Percentiles rank a stretch among this genome's conserved stretches.
phyloP scores from a whole-genome alignment of 1,140 invertebrate species.

The Mercenaria mercenaria region DNA sequence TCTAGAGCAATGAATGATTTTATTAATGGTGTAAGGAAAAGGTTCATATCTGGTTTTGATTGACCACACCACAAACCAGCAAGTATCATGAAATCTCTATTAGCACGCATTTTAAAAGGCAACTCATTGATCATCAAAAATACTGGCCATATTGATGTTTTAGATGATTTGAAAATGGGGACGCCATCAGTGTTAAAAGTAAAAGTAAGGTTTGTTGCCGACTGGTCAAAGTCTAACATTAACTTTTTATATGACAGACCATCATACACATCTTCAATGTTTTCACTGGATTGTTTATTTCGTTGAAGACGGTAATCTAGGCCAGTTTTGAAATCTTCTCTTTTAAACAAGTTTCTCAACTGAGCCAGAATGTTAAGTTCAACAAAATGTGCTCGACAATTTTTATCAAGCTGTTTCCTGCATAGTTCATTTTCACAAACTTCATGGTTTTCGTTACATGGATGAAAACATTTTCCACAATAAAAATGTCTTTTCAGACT shows the following conservation, averaged over 20 bases:
- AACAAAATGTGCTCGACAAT: background rate
- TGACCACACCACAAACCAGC: background rate
- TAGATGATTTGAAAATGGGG: conserved; percentile 25
- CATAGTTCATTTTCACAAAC: background rate
- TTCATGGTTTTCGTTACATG: background rate
- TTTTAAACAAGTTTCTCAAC: background rate
- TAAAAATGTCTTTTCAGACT: background rate
- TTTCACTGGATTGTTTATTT: background rate
- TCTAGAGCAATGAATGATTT: background rate
- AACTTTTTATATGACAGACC: background rate
- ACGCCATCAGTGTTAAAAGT: conserved; percentile 30
- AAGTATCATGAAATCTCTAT: background rate
- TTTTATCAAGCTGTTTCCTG: background rate
- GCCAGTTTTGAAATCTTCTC: background rate
- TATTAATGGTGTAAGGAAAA: background rate
- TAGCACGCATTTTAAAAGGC: background rate
- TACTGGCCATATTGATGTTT: background rate
- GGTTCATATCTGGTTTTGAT: background rate
- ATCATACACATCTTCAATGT: conserved; percentile 1
- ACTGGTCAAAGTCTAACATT: background rate
- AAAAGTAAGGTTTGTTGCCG: background rate
- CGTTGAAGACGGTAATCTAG: background rate
- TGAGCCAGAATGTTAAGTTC: background rate
- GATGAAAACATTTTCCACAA: background rate
- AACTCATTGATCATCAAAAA: conserved; percentile 10